Percentiles rank a stretch among this genome's conserved stretches.
These are phyloP conservation scores for Aphodius granarius DNA, from an alignment of 2,888 invertebrate species.

Conservation along the genomic window DNA sequence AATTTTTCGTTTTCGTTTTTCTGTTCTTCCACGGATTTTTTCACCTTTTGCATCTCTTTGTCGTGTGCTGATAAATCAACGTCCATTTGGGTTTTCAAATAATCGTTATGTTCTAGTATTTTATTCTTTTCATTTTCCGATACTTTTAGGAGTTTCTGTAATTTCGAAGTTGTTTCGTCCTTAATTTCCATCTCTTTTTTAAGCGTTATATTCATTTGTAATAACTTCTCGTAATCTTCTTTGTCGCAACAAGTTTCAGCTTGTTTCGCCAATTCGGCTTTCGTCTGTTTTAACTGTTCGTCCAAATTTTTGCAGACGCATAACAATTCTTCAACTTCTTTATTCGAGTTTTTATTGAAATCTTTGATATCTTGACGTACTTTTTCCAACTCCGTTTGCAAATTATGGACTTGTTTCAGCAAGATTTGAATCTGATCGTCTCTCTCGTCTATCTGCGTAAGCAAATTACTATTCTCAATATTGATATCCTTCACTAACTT, in stretches of 20 bases:
- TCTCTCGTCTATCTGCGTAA: conserved; percentile 19
- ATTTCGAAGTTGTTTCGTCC: background rate
- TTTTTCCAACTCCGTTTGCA: conserved; percentile 20
- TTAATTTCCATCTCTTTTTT: background rate
- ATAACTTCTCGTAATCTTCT: background rate
- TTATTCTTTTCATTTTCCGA: background rate
- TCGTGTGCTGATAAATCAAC: background rate
- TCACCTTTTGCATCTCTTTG: conserved; percentile 2
- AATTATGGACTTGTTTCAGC: conserved; percentile 12
- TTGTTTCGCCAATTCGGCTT: background rate
- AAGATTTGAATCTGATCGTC: conserved; percentile 25
- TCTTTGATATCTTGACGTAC: conserved; percentile 13
- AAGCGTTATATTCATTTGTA: background rate
- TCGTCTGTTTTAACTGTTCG: conserved; percentile 11
- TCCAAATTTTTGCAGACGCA: conserved; percentile 13
- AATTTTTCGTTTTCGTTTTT: background rate
- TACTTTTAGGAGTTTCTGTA: background rate
- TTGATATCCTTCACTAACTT: background rate
- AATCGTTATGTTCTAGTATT: background rate
- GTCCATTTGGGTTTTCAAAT: background rate
- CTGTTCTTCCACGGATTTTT: background rate
- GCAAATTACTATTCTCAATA: conserved; percentile 21
- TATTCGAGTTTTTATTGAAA: background rate
- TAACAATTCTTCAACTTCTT: conserved; percentile 15
- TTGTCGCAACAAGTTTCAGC: background rate